These are phyloP conservation scores for Drosophila mayri DNA, from an alignment of 1,140 invertebrate genomes.

Conservation along the genomic window DNA sequence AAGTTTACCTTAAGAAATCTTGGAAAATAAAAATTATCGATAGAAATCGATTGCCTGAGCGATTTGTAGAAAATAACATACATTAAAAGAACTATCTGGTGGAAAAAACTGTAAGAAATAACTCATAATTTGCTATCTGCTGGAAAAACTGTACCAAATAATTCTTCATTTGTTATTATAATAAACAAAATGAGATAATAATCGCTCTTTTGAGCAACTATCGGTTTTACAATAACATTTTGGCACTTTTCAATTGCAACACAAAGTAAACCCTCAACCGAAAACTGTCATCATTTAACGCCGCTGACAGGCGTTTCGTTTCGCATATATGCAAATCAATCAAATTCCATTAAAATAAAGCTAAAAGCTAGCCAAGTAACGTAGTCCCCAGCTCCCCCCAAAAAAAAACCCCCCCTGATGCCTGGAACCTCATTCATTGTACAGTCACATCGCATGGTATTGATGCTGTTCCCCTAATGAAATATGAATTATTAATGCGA, in stretches of 20 bases:
- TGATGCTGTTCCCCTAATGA: slow-evolving; percentile 61
- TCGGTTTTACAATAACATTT: not conserved
- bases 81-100: not conserved
- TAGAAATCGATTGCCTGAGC: not conserved
- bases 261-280: slow-evolving; percentile 3
- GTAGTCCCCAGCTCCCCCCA: not conserved
- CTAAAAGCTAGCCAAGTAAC: slow-evolving; percentile 53
- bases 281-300: slow-evolving; percentile 58
- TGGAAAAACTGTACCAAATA: not conserved
- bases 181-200: not conserved
- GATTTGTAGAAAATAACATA: not conserved
- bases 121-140: no score
- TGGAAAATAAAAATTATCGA: not conserved
- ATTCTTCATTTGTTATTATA: not conserved
- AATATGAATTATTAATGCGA: slow-evolving; percentile 69
- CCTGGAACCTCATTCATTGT: not conserved
- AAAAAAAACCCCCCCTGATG: not conserved
- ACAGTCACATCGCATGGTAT: slow-evolving; percentile 14
- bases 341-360: slow-evolving; percentile 72
- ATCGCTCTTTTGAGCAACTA: not conserved
- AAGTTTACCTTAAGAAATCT: not conserved
- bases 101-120: not conserved
- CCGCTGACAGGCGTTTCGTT: slow-evolving; percentile 54
- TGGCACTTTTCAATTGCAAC: slow-evolving; percentile 5
- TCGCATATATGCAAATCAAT: slow-evolving; percentile 74